Percentiles rank a stretch among this genome's conserved stretches.
Conservation (phyloP, 2,797 vertebrate genomes). For the Chaunax sp. region DNA sequence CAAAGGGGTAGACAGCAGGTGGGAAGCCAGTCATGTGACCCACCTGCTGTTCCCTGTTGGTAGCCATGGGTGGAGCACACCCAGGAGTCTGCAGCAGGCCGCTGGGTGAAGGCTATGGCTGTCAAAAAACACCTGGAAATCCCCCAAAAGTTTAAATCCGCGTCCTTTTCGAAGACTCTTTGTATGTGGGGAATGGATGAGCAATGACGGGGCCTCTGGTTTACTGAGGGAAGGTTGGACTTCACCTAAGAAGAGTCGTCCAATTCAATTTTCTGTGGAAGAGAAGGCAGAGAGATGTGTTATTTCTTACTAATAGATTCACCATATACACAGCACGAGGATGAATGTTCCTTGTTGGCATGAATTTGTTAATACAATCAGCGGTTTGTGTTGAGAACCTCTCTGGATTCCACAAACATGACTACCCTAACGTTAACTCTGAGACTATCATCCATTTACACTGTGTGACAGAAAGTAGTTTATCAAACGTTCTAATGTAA, state of each 20-base stretch:
- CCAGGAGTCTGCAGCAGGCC: conserved; percentile 67
- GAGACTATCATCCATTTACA: conserved; percentile 18
- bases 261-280: conserved; percentile 54
- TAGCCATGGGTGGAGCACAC: conserved; percentile 85
- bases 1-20: conserved; percentile 90
- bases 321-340: conserved; percentile 34
- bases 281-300: conserved; percentile 45
- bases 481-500: conserved; percentile 46
- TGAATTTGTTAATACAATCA: conserved; percentile 34
- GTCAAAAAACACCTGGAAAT: conserved; percentile 52
- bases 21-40: conserved; percentile 92
- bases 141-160: conserved; percentile 38
- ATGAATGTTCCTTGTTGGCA: conserved; percentile 38
- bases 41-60: conserved; percentile 92
- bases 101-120: conserved; percentile 25
- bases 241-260: conserved; percentile 54
- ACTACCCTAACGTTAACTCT: conserved; percentile 65
- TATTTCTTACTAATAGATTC: conserved; percentile 27
- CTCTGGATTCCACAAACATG: conserved; percentile 35
- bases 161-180: conserved; percentile 40
- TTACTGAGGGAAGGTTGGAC: conserved; percentile 28
- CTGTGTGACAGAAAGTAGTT: conserved; percentile 43
- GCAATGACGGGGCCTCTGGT: conserved; percentile 17
- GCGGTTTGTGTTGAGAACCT: conserved; percentile 23
- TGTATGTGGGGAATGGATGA: conserved; percentile 30